Evolutionary conservation across 2,113 vertebrate genomes (phyloP).

Genomic region (Formicarius rufipectus): DNA sequence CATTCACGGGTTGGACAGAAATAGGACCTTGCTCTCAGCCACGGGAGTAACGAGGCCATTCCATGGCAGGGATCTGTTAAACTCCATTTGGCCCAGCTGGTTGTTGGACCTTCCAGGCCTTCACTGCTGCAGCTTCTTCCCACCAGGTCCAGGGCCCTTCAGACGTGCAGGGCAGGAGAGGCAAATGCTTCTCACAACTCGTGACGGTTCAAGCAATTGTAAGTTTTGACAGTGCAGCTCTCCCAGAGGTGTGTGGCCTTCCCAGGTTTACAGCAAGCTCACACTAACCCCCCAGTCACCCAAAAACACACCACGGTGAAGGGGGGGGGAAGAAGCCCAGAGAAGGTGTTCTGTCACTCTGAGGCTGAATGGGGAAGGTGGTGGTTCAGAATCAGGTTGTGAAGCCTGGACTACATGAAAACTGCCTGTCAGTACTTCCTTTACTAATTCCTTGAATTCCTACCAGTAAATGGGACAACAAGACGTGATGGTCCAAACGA

Average conservation of each 20-base stretch:
- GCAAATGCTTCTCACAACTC: background rate
- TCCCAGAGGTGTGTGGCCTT: background rate
- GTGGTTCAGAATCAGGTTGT: background rate
- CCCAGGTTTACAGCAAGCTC: background rate
- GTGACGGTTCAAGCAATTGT: background rate
- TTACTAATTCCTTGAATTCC: background rate
- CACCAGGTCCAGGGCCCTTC: background rate
- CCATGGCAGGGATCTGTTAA: background rate
- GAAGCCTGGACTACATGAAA: background rate
- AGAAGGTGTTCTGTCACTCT: background rate
- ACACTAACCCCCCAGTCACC: background rate
- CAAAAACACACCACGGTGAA: background rate
- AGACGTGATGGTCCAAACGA: constrained; percentile 73
- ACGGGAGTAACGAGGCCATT: background rate
- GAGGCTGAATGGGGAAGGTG: background rate
- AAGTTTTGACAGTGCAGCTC: background rate
- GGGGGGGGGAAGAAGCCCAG: background rate
- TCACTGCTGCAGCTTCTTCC: background rate
- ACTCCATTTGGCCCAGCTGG: background rate
- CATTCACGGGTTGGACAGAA: background rate
- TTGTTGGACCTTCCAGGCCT: background rate
- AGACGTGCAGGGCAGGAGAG: background rate
- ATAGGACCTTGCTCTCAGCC: background rate
- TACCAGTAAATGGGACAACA: constrained; percentile 20
- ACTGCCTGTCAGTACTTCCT: background rate